Evolutionary conservation across 2,888 invertebrate species (phyloP), one percentile per base, ranked within the genome.

Genomic region (Sesia bembeciformis): DNA sequence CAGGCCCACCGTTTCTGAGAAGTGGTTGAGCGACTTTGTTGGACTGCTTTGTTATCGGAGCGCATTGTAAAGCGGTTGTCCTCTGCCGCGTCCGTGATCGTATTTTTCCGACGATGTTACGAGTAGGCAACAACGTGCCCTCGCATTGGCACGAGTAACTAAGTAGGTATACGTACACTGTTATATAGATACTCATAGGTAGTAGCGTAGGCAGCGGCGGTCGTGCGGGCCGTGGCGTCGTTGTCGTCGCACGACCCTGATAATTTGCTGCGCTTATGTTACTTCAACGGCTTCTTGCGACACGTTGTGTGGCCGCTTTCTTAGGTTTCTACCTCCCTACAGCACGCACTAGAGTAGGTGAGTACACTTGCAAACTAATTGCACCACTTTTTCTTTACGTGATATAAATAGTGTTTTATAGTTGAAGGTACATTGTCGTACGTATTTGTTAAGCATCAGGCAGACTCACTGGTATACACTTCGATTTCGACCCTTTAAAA

Each of bases 281-380:
- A 85, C 84, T 87, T 88, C 84, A 84, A 88, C 81, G 88, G 88
- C 88, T 88, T 88, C 88, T 87, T 86, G 76, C 84, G 79, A 81
- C 84, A 83, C 76, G 68, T 71, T 70, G 40, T 40, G 74, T 66
- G 74, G 64, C 77, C 74, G 72, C 79, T 81, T 85, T 80, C 76
- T 78, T 79, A 73, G 75, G 50, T 50, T 50, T 50, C 50, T 50
- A 50, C 39, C 7, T 6, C 50, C 50, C 39, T 39, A 50, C 38
- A 46, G 23, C 46, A 46, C 46, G 46, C 46, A 46, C n/a, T 46
- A 46, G 23, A 46, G 46, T 46, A 46, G 46, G 46, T 23, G 46
- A 46, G 46, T 23, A 46, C 23, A 23, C 46, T 23, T 46, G n/a
- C 46, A 23, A 23, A 23, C 23, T 23, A 23, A 23, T 23, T 23